These are phyloP conservation scores for Germaria angustata DNA, from an alignment of 2,888 invertebrate species.

Conservation along the genomic window DNA sequence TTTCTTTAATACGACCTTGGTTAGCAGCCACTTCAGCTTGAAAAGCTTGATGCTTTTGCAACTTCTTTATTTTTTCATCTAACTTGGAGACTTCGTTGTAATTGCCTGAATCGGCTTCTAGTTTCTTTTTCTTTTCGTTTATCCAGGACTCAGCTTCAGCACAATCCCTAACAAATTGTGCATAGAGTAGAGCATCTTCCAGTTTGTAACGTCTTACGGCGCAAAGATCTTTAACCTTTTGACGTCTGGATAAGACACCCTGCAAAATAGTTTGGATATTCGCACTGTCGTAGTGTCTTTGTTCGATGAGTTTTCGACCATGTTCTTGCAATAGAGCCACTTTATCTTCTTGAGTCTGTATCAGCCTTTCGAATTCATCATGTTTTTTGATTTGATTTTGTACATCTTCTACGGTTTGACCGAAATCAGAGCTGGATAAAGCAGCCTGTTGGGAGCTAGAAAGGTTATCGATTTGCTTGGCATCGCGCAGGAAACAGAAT, in stretches of 20 bases:
- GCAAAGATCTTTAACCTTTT: slow-evolving; percentile 84
- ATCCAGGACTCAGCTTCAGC: slow-evolving; percentile 95
- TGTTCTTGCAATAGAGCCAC: slow-evolving; percentile 89
- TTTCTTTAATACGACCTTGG: slow-evolving; percentile 90
- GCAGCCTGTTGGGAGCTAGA: slow-evolving; percentile 93
- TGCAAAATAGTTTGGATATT: slow-evolving; percentile 88
- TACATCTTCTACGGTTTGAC: slow-evolving; percentile 92
- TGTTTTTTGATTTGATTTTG: slow-evolving; percentile 94
- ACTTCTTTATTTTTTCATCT: slow-evolving; percentile 96
- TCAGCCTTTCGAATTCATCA: slow-evolving; percentile 95
- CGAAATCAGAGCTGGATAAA: slow-evolving; percentile 85
- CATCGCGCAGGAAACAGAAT: slow-evolving; percentile 96
- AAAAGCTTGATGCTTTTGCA: slow-evolving; percentile 97
- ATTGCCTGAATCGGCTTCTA: slow-evolving; percentile 87
- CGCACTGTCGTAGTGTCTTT: slow-evolving; percentile 94
- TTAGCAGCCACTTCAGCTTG: slow-evolving; percentile 95
- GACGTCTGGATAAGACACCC: slow-evolving; percentile 87
- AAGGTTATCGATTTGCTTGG: slow-evolving; percentile 93
- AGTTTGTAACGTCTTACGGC: slow-evolving; percentile 85
- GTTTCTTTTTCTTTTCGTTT: slow-evolving; percentile 92
- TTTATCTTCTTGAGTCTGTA: slow-evolving; percentile 93
- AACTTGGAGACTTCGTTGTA: slow-evolving; percentile 87
- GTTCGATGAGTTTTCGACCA: slow-evolving; percentile 91
- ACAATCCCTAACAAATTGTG: slow-evolving; percentile 95
- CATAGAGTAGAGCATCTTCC: slow-evolving; percentile 89